These are phyloP conservation scores for Theristicus caerulescens DNA, from an alignment of 2,113 vertebrate genomes.

Conservation along the genomic window DNA sequence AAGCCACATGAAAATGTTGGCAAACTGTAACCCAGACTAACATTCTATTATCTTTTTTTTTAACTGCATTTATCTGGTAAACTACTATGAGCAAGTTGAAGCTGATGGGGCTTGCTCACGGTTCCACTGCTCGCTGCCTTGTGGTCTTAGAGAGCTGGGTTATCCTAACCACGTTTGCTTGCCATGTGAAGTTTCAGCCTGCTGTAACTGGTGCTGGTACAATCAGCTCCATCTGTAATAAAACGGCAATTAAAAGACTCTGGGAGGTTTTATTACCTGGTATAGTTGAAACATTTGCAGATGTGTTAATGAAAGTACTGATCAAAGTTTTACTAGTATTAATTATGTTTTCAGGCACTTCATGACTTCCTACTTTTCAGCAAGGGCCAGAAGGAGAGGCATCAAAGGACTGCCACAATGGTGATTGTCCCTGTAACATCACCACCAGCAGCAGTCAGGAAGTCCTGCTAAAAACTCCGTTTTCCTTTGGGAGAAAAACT, in stretches of 20 bases:
- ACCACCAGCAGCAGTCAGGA: conserved; percentile 5
- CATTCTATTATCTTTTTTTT: neutral
- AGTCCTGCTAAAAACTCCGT: neutral
- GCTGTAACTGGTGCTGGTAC: neutral
- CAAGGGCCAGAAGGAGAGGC: conserved; percentile 4
- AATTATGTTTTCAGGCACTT: conserved; percentile 30
- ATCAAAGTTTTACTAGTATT: neutral
- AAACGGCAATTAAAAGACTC: neutral
- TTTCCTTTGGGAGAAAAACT: neutral
- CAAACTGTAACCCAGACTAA: neutral
- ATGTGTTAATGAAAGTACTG: neutral
- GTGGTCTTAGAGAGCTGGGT: neutral
- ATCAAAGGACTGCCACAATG: neutral
- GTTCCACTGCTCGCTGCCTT: neutral
- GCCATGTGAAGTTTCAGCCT: neutral
- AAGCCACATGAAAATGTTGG: neutral
- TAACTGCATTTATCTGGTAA: neutral
- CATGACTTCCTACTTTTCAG: conserved; percentile 5
- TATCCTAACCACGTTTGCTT: neutral
- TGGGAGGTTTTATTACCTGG: neutral
- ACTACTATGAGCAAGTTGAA: neutral
- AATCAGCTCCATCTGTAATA: neutral
- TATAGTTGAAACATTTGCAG: neutral
- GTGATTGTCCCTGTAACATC: neutral
- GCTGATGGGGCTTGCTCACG: neutral